Base-by-base conservation (phyloP, 2,113 vertebrate genomes). In the Psilopsiagon aurifrons region DNA sequence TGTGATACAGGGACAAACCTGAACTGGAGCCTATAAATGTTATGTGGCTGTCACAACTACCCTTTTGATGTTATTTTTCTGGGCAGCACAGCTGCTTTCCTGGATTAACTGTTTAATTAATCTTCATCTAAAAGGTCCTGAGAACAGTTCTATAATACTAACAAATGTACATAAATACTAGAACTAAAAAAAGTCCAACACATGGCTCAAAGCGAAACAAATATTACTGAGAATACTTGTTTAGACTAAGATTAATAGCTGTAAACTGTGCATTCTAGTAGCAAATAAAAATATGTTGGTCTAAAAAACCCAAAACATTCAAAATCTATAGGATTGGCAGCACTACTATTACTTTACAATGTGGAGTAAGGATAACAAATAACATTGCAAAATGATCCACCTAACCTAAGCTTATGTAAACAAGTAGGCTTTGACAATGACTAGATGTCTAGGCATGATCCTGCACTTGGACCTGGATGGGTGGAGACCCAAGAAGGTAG, bases 401-500 rank as follows among this genome's bases (percentile, higher is more conserved):
- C 92, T 97, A 97, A 94, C 92, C 95, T 94, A 94, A 97, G 95
- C 24, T 87, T n/a, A 80, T 98, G 97, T 98, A 98, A 98, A 98
- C 98, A 98, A 97, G 60, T 71, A 97, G 68, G 73, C 92, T 95
- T 97, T 95, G 88, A 97, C 75, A 80, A 22, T 6, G 80, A 93
- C 92, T 49, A 28, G 55, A 90, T 13, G 17, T 81, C 84, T 80
- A 88, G 59, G 89, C 2, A 19, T 83, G 75, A 85, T 29, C 86
- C 71, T 91, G 89, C 94, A 28, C 82, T 70, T 83, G 82, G 93
- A 71, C n/a, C 52, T 64, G 87, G 84, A 27, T 11, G 22, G 96
- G 84, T 44, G 54, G 75, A 44, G 51, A 52, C 69, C 78, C 20
- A 13, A 6, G 68, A 68, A 75, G 90, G 92, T 29, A 54, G 86